Conservation (phyloP, 2,797 vertebrate species). For the Myotis pilosus region DNA sequence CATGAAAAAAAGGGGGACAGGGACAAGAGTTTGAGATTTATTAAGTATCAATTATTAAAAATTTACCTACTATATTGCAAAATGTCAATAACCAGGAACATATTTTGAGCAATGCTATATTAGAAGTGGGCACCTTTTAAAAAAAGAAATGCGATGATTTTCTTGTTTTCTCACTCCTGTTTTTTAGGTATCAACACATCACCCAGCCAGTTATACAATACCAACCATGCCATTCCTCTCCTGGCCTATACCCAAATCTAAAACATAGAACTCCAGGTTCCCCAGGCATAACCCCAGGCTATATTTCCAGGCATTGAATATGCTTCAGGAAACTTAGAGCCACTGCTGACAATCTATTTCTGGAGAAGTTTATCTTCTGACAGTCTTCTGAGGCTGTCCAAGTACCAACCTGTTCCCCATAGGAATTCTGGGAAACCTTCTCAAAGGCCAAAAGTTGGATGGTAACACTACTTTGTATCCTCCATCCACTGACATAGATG, state of each 20-base stretch:
- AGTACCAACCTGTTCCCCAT: background rate
- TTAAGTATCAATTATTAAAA: background rate
- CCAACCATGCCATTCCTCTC: background rate
- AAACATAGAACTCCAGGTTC: background rate
- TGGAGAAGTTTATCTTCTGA: background rate
- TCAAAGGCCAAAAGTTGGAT: background rate
- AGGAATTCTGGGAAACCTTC: background rate
- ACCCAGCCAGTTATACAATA: background rate
- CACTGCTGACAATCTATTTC: background rate
- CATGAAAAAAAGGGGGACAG: background rate
- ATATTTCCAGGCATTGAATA: background rate
- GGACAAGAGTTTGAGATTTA: background rate
- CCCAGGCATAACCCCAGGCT: background rate
- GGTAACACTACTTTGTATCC: background rate
- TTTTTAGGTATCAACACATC: background rate
- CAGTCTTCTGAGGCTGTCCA: background rate
- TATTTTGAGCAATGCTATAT: background rate
- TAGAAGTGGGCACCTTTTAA: background rate
- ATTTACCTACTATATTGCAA: background rate
- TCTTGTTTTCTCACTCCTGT: background rate
- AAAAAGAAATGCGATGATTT: background rate
- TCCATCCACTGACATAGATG: background rate
- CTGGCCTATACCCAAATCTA: background rate
- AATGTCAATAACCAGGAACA: background rate
- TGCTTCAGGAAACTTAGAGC: background rate